These are phyloP conservation scores for Musca domestica DNA, from an alignment of 1,140 invertebrate species.

Conservation along the genomic window DNA sequence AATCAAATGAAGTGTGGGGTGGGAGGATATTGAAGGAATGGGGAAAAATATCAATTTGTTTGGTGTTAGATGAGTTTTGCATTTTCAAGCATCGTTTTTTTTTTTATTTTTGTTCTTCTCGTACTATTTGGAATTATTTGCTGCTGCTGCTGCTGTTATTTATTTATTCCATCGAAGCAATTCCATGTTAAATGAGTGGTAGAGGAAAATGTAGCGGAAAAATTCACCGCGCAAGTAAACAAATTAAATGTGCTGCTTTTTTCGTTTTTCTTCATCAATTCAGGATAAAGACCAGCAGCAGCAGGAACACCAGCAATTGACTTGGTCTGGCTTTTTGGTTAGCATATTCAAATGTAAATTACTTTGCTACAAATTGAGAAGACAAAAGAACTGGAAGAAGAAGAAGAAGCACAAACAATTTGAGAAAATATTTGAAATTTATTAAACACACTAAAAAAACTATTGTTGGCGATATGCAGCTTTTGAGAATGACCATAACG, in stretches of 20 bases:
- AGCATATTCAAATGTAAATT: not conserved
- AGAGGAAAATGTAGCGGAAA: slow-evolving; percentile 18
- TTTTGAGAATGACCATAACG: too few relatives aligned
- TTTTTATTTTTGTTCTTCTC: not conserved
- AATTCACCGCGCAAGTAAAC: slow-evolving; percentile 9
- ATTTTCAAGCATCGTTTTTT: not conserved
- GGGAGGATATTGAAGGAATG: too few relatives aligned
- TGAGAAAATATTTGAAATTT: too few relatives aligned
- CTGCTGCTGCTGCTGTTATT: too few relatives aligned
- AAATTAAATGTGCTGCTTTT: slow-evolving; percentile 3
- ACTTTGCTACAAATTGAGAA: not conserved
- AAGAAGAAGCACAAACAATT: too few relatives aligned
- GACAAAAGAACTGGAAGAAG: not conserved
- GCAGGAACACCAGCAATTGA: not conserved
- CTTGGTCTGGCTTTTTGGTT: not conserved
- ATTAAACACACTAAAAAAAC: too few relatives aligned
- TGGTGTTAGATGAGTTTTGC: not conserved
- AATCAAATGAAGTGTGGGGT: too few relatives aligned
- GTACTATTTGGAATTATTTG: too few relatives aligned
- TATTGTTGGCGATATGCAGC: too few relatives aligned
- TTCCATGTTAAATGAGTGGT: slow-evolving; percentile 18
- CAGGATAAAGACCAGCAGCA: not conserved
- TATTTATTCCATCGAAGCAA: not conserved
- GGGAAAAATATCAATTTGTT: slow-evolving; percentile 15
- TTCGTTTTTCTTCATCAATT: not conserved